Evolutionary conservation across 2,888 invertebrate species (phyloP).

Genomic region (Patella pellucida): DNA sequence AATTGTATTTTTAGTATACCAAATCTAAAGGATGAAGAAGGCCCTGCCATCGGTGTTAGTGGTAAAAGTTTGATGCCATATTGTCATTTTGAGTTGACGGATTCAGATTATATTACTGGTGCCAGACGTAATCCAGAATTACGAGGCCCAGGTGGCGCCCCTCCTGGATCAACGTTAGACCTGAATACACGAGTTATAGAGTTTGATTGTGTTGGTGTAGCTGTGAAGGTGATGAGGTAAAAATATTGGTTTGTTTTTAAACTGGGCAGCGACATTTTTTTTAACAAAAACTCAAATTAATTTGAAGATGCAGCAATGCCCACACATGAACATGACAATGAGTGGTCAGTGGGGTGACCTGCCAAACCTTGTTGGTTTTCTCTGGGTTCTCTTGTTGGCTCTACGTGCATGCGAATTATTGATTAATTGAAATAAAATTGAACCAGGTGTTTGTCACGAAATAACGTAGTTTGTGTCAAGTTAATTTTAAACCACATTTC

Average conservation of each 20-base stretch:
- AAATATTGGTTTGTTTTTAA: conserved; percentile 13
- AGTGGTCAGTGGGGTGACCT: no score
- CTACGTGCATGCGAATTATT: no score
- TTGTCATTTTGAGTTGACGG: conserved; percentile 80
- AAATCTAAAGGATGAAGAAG: conserved; percentile 62
- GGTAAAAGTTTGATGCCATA: conserved; percentile 79
- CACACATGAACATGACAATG: no score
- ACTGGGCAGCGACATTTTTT: no score
- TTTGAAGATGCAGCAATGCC: no score
- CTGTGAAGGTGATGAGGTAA: conserved; percentile 65
- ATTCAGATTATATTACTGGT: conserved; percentile 76
- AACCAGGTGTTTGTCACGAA: no score
- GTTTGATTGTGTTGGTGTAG: conserved; percentile 78
- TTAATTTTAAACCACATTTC: no score
- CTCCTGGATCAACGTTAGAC: conserved; percentile 69
- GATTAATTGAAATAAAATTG: no score
- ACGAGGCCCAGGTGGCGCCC: conserved; percentile 65
- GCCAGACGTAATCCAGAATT: conserved; percentile 69
- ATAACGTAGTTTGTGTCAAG: no score
- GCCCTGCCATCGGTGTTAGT: conserved; percentile 70
- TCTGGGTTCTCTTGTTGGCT: no score
- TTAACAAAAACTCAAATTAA: no score
- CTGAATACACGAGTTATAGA: conserved; percentile 77
- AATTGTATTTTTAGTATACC: conserved; percentile 55
- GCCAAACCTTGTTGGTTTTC: no score